These are phyloP conservation scores for Martes flavigula DNA, from an alignment of 2,797 vertebrate genomes.

Conservation along the genomic window DNA sequence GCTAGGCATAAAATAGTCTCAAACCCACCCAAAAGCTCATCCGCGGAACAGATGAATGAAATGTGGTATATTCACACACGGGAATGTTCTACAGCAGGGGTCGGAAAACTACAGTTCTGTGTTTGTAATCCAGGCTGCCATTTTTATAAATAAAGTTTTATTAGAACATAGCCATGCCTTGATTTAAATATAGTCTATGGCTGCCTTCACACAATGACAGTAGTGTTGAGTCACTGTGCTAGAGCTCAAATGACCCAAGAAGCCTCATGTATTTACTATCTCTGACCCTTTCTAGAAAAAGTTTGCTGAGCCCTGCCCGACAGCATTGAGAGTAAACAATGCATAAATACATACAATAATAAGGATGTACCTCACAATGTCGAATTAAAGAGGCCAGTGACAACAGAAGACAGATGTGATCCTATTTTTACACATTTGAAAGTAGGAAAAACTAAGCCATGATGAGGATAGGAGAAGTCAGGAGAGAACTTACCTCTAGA, in stretches of 20 bases:
- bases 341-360: rapidly evolving
- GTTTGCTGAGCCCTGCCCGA: not conserved
- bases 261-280: not conserved
- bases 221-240: not conserved
- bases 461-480: not conserved
- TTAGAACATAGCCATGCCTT: not conserved
- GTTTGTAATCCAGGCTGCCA: not conserved
- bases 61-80: not conserved
- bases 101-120: not conserved
- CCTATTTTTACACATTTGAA: not conserved
- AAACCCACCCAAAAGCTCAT: not conserved
- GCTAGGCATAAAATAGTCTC: not conserved
- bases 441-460: not conserved
- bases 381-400: not conserved
- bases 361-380: not conserved
- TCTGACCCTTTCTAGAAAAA: not conserved
- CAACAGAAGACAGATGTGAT: not conserved
- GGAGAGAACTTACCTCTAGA: not conserved
- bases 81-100: not conserved
- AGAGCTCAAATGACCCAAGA: not conserved
- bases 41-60: not conserved
- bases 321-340: not conserved
- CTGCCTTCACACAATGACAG: not conserved
- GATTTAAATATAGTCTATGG: not conserved
- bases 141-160: not conserved